Percentiles rank a stretch among this genome's conserved stretches.
Evolutionary conservation across 2,888 invertebrate genomes (phyloP).

Genomic region (Mantis religiosa): DNA sequence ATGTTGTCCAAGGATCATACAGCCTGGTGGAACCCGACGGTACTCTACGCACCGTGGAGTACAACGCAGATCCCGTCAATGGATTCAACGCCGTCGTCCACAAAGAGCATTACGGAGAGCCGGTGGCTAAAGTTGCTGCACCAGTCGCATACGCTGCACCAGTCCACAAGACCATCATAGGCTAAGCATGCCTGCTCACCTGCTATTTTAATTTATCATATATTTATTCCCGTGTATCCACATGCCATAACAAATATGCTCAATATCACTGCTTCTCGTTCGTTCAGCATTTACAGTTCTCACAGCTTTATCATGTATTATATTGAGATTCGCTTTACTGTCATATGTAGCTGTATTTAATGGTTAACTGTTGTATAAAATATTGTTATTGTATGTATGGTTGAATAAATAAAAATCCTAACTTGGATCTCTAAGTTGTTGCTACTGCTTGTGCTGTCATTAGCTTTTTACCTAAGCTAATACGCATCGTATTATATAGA

Average conservation of each 20-base stretch:
- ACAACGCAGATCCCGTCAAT: slow-evolving; percentile 32
- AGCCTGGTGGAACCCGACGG: slow-evolving; percentile 32
- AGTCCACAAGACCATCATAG: slow-evolving; percentile 33
- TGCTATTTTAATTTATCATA: neutral
- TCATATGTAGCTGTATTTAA: neutral
- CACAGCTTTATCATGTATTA: neutral
- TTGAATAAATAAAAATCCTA: neutral
- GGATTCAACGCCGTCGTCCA: slow-evolving; percentile 18
- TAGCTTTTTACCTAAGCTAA: too few relatives aligned
- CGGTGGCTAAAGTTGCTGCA: slow-evolving; percentile 29
- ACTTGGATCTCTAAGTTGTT: neutral
- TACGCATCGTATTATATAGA: too few relatives aligned
- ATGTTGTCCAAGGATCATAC: slow-evolving; percentile 32
- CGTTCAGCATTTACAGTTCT: neutral
- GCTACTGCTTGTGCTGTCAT: too few relatives aligned
- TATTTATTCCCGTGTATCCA: neutral
- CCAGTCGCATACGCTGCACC: slow-evolving; percentile 35
- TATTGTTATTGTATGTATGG: neutral
- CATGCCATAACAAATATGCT: neutral
- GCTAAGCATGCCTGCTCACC: neutral
- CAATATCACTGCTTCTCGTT: neutral
- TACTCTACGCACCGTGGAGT: slow-evolving; percentile 27
- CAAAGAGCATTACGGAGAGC: slow-evolving; percentile 16
- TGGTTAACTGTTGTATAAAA: neutral
- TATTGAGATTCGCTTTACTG: neutral